Evolutionary conservation across 2,797 vertebrate genomes (phyloP).

Genomic region (Macropus fuliginosus): DNA sequence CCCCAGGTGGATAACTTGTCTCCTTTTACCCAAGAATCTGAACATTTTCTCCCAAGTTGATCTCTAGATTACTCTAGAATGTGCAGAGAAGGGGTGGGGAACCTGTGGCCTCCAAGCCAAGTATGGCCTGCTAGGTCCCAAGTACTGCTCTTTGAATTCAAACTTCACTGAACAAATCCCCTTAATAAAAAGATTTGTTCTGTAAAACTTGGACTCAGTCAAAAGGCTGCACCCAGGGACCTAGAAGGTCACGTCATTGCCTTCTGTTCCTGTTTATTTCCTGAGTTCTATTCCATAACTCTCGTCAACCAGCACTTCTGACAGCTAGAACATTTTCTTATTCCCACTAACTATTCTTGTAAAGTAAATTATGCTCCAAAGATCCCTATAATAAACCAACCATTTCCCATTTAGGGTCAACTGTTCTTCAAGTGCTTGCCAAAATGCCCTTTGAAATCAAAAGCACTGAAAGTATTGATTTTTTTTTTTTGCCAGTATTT

Average conservation of each 20-base stretch:
- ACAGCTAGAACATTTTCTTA: not conserved
- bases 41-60: constrained; percentile 12
- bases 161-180: too few relatives aligned
- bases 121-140: too few relatives aligned
- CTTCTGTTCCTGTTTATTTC: not conserved
- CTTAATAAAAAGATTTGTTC: too few relatives aligned
- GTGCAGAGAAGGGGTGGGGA: not conserved
- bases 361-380: not conserved
- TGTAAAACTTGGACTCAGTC: too few relatives aligned
- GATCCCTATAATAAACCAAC: not conserved
- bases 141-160: too few relatives aligned
- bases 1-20: not conserved
- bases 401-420: not conserved
- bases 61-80: not conserved
- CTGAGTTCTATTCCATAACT: not conserved
- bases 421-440: not conserved
- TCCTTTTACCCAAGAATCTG: not conserved
- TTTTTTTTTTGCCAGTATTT: not conserved
- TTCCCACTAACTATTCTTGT: not conserved
- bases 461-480: not conserved
- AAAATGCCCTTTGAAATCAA: not conserved
- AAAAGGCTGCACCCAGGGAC: too few relatives aligned
- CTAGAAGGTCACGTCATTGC: not conserved
- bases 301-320: not conserved
- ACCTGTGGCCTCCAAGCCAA: too few relatives aligned